These are phyloP conservation scores for Synaphobranchus kaupii DNA, from an alignment of 2,797 vertebrate species.

Conservation along the genomic window DNA sequence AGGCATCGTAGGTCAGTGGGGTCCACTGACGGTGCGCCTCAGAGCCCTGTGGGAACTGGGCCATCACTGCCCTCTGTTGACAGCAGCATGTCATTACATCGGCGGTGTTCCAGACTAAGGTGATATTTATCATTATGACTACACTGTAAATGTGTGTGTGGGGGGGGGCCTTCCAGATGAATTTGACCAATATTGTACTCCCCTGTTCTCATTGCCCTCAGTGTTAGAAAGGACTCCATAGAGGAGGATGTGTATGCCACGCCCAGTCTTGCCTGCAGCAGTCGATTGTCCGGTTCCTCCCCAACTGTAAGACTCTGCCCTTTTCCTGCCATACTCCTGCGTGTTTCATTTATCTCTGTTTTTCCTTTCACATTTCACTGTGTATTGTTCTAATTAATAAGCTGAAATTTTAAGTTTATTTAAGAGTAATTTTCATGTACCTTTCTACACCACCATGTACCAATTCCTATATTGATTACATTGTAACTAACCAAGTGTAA, in stretches of 20 bases:
- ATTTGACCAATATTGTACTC: background rate
- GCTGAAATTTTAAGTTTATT: background rate
- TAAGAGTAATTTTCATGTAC: background rate
- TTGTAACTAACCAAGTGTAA: background rate
- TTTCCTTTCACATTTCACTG: background rate
- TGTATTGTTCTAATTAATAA: background rate
- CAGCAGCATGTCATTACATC: constrained; percentile 61
- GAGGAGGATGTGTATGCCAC: constrained; percentile 65
- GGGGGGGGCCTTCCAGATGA: no score
- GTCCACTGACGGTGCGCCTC: constrained; percentile 67
- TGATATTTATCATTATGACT: constrained; percentile 42
- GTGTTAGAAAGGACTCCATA: constrained; percentile 74
- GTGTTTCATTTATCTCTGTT: background rate
- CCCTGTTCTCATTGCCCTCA: constrained; percentile 43
- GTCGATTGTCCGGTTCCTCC: constrained; percentile 87
- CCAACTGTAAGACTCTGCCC: constrained; percentile 75
- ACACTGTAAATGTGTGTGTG: no score
- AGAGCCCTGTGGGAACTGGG: constrained; percentile 68
- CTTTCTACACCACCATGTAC: background rate
- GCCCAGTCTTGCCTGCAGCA: constrained; percentile 60
- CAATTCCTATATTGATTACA: background rate
- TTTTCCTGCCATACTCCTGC: background rate
- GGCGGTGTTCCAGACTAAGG: constrained; percentile 72
- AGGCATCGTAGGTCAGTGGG: constrained; percentile 68
- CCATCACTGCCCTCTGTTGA: constrained; percentile 66